A percentile compares a stretch with the other conserved stretches of the same genome.
Conservation (phyloP, 2,888 invertebrate genomes). For the Himalopsyche kuldschensis region DNA sequence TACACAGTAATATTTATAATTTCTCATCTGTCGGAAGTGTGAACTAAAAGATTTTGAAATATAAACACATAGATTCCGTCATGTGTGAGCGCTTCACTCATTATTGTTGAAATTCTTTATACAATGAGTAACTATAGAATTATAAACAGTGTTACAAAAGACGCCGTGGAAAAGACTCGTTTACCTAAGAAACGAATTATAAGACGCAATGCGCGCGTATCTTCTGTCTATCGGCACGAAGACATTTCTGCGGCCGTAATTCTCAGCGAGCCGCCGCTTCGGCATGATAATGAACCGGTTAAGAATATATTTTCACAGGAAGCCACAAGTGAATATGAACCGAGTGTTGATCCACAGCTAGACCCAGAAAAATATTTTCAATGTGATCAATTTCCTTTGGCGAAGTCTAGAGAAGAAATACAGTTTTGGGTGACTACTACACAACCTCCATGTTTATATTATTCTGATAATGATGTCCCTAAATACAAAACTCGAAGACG, state of each 20-base stretch:
- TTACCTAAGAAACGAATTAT: neutral
- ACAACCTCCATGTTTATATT: slow-evolving; percentile 50
- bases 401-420: slow-evolving; percentile 49
- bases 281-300: neutral
- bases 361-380: neutral
- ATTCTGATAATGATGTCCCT: neutral
- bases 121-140: neutral
- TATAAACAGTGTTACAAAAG: neutral
- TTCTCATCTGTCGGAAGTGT: neutral
- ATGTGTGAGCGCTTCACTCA: neutral
- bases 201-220: neutral
- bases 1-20: neutral
- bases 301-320: neutral
- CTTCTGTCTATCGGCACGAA: neutral
- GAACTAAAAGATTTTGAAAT: neutral
- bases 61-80: neutral
- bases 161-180: neutral
- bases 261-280: neutral
- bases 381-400: neutral
- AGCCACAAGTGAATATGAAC: neutral
- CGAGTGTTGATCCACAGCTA: neutral
- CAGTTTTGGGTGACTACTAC: slow-evolving; percentile 55
- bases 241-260: neutral
- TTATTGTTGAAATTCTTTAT: neutral
- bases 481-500: neutral